Evolutionary conservation across 2,113 vertebrate genomes (phyloP).

Genomic region (Rhinogobius similis): DNA sequence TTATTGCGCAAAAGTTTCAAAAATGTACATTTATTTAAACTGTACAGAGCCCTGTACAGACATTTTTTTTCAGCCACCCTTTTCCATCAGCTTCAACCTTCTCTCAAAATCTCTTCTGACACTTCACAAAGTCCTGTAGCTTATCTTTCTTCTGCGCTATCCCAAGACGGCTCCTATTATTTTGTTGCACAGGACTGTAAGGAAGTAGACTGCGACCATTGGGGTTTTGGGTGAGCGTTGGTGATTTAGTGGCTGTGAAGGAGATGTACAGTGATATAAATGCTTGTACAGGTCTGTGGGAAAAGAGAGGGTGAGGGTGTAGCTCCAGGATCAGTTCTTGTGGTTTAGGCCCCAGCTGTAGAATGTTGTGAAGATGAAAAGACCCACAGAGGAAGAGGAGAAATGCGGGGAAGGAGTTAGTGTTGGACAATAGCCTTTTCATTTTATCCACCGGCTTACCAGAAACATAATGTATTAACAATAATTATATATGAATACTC

Average conservation of each 20-base stretch:
- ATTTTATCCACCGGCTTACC: conserved; percentile 52
- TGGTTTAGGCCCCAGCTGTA: conserved; percentile 56
- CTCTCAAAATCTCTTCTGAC: background rate
- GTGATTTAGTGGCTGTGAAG: conserved; percentile 73
- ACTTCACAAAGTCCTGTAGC: too few species aligned
- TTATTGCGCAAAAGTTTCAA: too few species aligned
- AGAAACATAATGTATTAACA: conserved; percentile 18
- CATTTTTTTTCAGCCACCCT: too few species aligned
- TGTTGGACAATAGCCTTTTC: conserved; percentile 40
- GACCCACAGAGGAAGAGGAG: conserved; percentile 37
- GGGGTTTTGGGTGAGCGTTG: conserved; percentile 55
- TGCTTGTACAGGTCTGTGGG: conserved; percentile 57
- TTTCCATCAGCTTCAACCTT: background rate
- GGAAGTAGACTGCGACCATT: conserved; percentile 76
- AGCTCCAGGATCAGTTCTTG: conserved; percentile 57
- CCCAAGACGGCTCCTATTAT: conserved; percentile 73
- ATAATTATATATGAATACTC: too few species aligned
- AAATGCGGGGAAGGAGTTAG: conserved; percentile 52
- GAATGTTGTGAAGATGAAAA: conserved; percentile 59
- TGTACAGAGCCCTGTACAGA: too few species aligned
- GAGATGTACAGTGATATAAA: conserved; percentile 53
- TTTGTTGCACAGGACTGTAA: conserved; percentile 68
- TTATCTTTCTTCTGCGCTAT: conserved; percentile 44
- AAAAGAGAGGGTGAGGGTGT: conserved; percentile 39
- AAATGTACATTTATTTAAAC: too few species aligned